These are phyloP conservation scores for Vipera ursinii DNA, from an alignment of 2,797 vertebrate species.

Conservation along the genomic window DNA sequence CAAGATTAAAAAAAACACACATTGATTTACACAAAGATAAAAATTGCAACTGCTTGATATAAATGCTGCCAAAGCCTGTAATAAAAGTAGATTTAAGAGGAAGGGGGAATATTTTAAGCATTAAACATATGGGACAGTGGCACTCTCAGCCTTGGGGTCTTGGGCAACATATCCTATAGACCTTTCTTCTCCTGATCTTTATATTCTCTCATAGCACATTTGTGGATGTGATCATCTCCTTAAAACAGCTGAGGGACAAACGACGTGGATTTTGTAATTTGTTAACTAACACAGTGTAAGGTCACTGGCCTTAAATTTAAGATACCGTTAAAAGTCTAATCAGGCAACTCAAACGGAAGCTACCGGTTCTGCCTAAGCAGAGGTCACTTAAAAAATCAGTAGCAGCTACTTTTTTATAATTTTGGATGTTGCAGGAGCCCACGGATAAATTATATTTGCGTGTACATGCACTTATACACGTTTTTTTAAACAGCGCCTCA, in stretches of 20 bases:
- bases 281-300: too few relatives aligned
- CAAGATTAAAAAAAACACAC: not conserved
- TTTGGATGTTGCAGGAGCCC: not conserved
- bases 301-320: too few relatives aligned
- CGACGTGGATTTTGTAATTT: too few relatives aligned
- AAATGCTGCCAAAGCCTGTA: not conserved
- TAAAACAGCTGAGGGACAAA: not conserved
- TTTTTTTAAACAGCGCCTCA: not conserved
- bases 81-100: not conserved
- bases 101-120: not conserved
- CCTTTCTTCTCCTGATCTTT: not conserved
- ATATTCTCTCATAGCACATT: not conserved
- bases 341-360: too few relatives aligned
- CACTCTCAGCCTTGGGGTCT: not conserved
- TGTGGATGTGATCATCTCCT: not conserved
- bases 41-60: not conserved
- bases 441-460: not conserved
- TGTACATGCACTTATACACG: not conserved
- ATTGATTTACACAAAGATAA: not conserved
- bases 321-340: too few relatives aligned
- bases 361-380: not conserved
- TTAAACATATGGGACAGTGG: not conserved
- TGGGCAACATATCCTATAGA: not conserved
- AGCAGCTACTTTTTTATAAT: accelerated
- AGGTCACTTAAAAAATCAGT: not conserved